These are phyloP conservation scores for Steinernema khuongi DNA, from an alignment of 1,140 invertebrate genomes.

Conservation along the genomic window DNA sequence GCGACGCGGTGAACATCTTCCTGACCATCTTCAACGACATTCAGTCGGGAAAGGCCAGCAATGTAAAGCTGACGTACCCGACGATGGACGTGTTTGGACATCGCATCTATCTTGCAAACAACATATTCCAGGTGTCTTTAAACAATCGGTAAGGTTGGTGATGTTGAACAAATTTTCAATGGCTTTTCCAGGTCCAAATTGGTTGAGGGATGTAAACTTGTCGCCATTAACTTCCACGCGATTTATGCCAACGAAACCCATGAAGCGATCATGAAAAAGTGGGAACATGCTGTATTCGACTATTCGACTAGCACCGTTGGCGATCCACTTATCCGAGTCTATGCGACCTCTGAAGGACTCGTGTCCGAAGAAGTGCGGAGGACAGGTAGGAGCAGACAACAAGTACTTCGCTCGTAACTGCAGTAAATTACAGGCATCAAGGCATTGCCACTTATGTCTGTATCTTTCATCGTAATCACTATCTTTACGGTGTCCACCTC, in stretches of 20 bases:
- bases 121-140: slow-evolving; percentile 53
- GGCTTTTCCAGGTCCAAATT: slow-evolving; percentile 44
- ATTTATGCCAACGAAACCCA: slow-evolving; percentile 50
- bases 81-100: slow-evolving; percentile 56
- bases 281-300: slow-evolving; percentile 54
- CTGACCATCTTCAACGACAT: slow-evolving; percentile 53
- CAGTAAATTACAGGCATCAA: slow-evolving; percentile 42
- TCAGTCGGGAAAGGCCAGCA: slow-evolving; percentile 47
- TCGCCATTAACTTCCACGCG: slow-evolving; percentile 57
- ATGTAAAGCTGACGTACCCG: slow-evolving; percentile 56
- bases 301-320: slow-evolving; percentile 43
- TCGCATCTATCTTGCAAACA: slow-evolving; percentile 54
- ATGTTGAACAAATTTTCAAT: neutral
- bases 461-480: slow-evolving; percentile 48
- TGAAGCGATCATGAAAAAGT: slow-evolving; percentile 52
- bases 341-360: slow-evolving; percentile 53
- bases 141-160: slow-evolving; percentile 47
- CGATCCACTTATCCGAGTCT: slow-evolving; percentile 48
- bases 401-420: neutral
- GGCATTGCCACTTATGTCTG: slow-evolving; percentile 49
- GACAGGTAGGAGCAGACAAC: slow-evolving; percentile 38
- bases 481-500: slow-evolving; percentile 36
- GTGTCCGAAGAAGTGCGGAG: slow-evolving; percentile 56
- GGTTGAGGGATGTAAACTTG: slow-evolving; percentile 47
- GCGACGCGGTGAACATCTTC: slow-evolving; percentile 55